Evolutionary conservation across 2,797 vertebrate genomes (phyloP), one percentile per base, ranked within the genome.

Genomic region (Sebastes matsubarae): DNA sequence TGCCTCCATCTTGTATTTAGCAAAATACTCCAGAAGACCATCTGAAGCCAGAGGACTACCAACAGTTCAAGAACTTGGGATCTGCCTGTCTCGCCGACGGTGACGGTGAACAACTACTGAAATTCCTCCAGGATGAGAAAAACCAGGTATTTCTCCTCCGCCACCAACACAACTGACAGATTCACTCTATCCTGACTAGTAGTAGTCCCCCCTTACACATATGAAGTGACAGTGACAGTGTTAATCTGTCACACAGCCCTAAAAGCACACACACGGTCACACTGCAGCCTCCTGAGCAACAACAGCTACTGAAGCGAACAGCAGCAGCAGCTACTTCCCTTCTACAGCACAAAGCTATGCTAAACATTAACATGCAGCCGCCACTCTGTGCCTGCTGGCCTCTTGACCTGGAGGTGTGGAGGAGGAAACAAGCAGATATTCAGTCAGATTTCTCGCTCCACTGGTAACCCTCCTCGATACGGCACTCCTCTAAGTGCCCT

Each of bases 31-130:
- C 95, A 82, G 97, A 96, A 80, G 92, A 94, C 32, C 92, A 97
- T 78, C 93, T 98, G 90, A 97, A 94, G 88, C 94, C 93, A 84
- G 97, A 98, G 87, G 97, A 99, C 94, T 96, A 95, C 88, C 92
- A 96, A 58, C 91, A 96, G 38, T 97, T 99, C 90, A 93, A 95
- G 72, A 91, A 94, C 76, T 93, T 97, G 60, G 96, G 96, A 74
- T 94, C 87, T 72, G 95, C 96, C 67, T 98, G 97, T 89, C 95
- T 99, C 79, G 90, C 95, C 70, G 94, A 96, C 79, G 96, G 96
- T 0, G 89, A 96, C 68, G 85, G 89, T 55, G 87, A 92, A 77
- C 92, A 96, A 69, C 93, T 99, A 29, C 88, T 98, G 72, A 92
- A 95, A 87, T 95, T 98, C 86, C 92, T 97, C 72, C 92, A 96